Evolutionary conservation across 2,797 vertebrate species (phyloP).

Genomic region (Diglossa cyanea): DNA sequence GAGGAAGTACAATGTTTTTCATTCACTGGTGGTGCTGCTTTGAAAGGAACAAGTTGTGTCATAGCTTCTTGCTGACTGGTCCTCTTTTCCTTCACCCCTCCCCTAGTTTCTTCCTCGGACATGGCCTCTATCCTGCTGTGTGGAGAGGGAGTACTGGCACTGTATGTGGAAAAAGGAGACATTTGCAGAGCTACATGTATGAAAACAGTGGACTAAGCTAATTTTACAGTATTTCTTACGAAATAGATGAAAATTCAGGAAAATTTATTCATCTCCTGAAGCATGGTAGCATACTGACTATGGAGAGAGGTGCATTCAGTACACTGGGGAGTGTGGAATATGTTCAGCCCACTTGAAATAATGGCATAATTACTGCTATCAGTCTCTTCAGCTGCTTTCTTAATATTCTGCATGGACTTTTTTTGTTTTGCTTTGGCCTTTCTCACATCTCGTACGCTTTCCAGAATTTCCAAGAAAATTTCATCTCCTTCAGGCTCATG

Average conservation of each 20-base stretch:
- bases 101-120: background rate
- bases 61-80: background rate
- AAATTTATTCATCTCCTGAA: background rate
- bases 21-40: background rate
- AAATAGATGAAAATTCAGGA: background rate
- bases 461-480: background rate
- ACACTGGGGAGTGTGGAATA: background rate
- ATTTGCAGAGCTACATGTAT: background rate
- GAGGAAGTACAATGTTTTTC: background rate
- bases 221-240: background rate
- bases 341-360: background rate
- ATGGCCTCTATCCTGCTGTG: background rate
- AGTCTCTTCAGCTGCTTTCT: background rate
- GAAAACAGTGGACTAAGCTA: background rate
- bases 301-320: background rate
- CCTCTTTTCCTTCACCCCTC: background rate
- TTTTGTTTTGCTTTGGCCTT: background rate
- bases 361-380: background rate
- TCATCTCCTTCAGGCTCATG: background rate
- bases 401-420: background rate
- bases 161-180: background rate
- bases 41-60: background rate
- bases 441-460: background rate
- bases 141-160: background rate
- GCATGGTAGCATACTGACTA: background rate